Conservation (phyloP, 1,140 invertebrate genomes). For the Holotrichia oblita region DNA sequence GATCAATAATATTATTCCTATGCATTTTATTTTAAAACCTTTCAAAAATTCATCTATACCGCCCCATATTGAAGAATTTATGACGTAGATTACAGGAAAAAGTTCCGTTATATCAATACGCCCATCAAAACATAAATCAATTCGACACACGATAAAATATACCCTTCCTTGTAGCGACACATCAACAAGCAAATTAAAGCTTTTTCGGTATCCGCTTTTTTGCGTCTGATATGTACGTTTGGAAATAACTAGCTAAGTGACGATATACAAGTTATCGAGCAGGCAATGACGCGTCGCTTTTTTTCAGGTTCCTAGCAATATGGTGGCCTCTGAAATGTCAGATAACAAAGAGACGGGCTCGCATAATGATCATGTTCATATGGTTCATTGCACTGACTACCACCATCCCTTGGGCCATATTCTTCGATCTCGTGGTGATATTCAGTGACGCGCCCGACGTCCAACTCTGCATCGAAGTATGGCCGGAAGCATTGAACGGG, state of each 20-base stretch:
- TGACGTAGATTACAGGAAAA: not conserved
- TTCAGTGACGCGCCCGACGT: constrained; percentile 76
- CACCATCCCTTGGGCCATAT: constrained; percentile 89
- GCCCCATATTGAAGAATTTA: not conserved
- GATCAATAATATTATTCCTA: not conserved
- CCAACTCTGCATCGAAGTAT: constrained; percentile 82
- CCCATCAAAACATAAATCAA: not conserved
- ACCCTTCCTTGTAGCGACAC: not conserved
- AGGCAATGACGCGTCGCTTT: not conserved
- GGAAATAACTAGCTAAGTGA: not conserved
- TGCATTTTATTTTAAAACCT: not conserved
- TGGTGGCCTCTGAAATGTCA: constrained; percentile 94
- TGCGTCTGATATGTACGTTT: not conserved
- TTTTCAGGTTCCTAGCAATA: constrained; percentile 92
- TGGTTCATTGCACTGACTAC: constrained; percentile 87
- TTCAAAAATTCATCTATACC: not conserved
- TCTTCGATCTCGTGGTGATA: constrained; percentile 83
- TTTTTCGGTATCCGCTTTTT: not conserved
- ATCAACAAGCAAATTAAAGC: constrained; percentile 1
- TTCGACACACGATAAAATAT: not conserved
- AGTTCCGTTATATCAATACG: not conserved
- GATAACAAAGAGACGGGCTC: constrained; percentile 85
- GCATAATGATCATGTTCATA: constrained; percentile 89
- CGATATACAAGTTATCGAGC: not conserved
- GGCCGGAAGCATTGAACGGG: constrained; percentile 83